Evolutionary conservation across 2,888 invertebrate species (phyloP).

Genomic region (Thera obeliscata): DNA sequence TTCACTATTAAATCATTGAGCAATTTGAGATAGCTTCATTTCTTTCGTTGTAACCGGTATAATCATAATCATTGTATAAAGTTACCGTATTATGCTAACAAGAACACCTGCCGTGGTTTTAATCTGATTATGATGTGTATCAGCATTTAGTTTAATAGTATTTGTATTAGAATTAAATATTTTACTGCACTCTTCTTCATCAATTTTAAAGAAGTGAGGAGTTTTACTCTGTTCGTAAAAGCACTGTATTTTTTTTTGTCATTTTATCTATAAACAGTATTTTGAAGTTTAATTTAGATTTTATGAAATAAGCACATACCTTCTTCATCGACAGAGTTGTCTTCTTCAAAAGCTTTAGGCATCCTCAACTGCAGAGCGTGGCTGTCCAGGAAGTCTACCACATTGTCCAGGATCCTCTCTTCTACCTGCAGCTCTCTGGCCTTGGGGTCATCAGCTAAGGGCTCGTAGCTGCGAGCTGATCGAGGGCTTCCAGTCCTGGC

Average conservation of each 20-base stretch:
- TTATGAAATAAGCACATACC: constrained; percentile 53
- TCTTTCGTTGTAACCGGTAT: constrained; percentile 4
- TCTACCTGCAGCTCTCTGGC: constrained; percentile 72
- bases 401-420: constrained; percentile 77
- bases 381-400: constrained; percentile 75
- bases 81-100: constrained; percentile 1
- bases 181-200: background rate
- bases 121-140: background rate
- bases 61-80: constrained; percentile 10
- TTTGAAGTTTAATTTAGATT: background rate
- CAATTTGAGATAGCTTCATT: background rate
- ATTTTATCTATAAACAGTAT: background rate
- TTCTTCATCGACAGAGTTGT: constrained; percentile 78
- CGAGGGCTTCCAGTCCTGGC: constrained; percentile 72
- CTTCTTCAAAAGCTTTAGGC: constrained; percentile 76
- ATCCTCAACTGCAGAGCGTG: constrained; percentile 76
- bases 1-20: constrained; percentile 1
- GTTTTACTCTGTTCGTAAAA: too few species aligned
- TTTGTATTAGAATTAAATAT: background rate
- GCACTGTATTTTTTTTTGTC: too few species aligned
- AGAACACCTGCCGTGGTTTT: constrained; percentile 2
- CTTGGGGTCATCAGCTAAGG: constrained; percentile 73
- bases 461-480: constrained; percentile 76
- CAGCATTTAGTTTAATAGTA: background rate
- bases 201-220: background rate